Percentiles rank a stretch among this genome's conserved stretches.
Conservation (phyloP, 2,113 vertebrate genomes). For the Elephantulus edwardii region DNA sequence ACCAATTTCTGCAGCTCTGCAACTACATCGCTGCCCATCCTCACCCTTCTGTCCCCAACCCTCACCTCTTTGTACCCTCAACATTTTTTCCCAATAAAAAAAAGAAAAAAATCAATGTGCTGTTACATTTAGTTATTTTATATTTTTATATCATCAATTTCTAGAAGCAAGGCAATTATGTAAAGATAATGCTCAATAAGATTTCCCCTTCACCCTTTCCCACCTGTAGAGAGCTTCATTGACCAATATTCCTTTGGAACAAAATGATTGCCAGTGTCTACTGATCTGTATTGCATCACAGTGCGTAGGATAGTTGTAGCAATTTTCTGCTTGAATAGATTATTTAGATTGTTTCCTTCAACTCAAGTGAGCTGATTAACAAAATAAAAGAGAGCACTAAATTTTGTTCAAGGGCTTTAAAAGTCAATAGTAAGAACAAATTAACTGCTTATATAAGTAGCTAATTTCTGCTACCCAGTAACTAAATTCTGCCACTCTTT, state of each 20-base stretch:
- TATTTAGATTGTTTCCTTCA: conserved; percentile 14
- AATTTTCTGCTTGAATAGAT: background rate
- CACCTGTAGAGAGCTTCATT: background rate
- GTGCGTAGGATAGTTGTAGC: background rate
- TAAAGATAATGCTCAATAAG: background rate
- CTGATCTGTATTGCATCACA: background rate
- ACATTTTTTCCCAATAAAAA: no score
- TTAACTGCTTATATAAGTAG: conserved; percentile 27
- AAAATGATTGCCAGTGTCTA: background rate
- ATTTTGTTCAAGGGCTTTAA: conserved; percentile 26
- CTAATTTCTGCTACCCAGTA: background rate
- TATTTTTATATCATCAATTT: background rate
- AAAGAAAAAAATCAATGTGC: background rate
- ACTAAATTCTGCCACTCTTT: background rate
- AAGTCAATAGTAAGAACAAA: conserved; percentile 52
- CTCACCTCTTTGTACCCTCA: no score
- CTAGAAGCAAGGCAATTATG: background rate
- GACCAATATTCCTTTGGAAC: background rate
- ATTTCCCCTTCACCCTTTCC: background rate
- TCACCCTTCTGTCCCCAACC: no score
- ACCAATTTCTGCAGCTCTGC: no score
- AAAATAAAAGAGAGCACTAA: conserved; percentile 50
- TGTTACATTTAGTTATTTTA: background rate
- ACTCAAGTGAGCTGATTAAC: conserved; percentile 39
- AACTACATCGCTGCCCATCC: no score